Evolutionary conservation across 2,797 vertebrate genomes (phyloP), one percentile per base, ranked within the genome.

Genomic region (Lepus townsendii): DNA sequence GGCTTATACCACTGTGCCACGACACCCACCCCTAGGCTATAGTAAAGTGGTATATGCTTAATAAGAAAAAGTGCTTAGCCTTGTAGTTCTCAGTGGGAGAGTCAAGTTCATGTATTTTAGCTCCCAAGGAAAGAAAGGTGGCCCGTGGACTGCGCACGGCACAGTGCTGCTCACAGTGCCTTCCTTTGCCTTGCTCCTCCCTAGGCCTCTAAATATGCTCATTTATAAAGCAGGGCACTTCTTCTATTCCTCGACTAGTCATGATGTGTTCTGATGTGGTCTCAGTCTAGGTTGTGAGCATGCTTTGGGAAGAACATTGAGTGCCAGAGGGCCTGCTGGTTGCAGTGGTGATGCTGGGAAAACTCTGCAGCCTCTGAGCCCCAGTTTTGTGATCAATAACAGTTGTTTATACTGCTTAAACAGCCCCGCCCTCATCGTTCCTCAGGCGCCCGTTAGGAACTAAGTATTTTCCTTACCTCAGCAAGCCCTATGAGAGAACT

Each of bases 11-110:
- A 57, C 20, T 57, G 54, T 57, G 54, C 54, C 54, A 20, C 54
- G 3, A 20, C 54, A 57, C 54, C 13, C 19, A 20, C 54, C 19
- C 17, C 54, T 57, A 57, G 13, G 5, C 22, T 86, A 2, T 69
- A 57, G 73, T 85, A 90, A 88, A 90, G n/a, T 52, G 62, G 57
- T 96, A 17, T n/a, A 17, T 38, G 3, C 35, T 76, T 95, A 78
- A 30, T 52, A 88, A 89, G 20, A 68, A 83, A 83, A 71, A 65
- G 63, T 78, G 57, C 54, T 17, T 91, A 71, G 14, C 42, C 17
- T 88, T 5, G 24, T 35, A 42, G 27, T 80, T 80, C 60, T 93
- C 8, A 5, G 5, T 76, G 52, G 75, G 13, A 73, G 20, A 87
- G 57, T 82, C 54, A 68, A 13, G 14, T 88, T 90, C 73, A 27